Base-by-base conservation (phyloP, 2,797 vertebrate species). In the Florisuga fusca region DNA sequence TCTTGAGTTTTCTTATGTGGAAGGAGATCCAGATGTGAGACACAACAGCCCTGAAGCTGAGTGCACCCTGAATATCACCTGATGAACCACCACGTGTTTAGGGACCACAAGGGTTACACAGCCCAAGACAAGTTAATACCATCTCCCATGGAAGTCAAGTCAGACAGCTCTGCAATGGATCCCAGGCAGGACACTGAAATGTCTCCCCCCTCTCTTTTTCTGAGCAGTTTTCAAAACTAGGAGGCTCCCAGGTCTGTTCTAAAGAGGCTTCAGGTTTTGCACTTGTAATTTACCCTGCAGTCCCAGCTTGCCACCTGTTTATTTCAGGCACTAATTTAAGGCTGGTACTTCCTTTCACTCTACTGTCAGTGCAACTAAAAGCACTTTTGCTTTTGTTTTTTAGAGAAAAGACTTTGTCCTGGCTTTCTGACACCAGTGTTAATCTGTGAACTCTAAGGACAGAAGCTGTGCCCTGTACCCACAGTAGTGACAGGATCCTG, bases 401-500 rank as follows among this genome's bases (percentile, higher is more conserved):
- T 15, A 53, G 75, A 72, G 51, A 68, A 82, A 78, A 62, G 71
- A 12, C 29, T 61, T 20, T 51, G 29, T 68, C 62, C 62, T 55
- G 61, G 43, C 43, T 78, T 54, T 58, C 0, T 0, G 34, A 43
- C 50, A 64, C n/a, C 0, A 0, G 16, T 36, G 25, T 36, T 74
- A 3, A 33, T 43, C 34, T 72, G 21, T 71, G 66, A 67, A 55
- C 15, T 71, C 8, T 3, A 15, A 61, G 45, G n/a, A 72, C 45
- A 89, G 81, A 53, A 80, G 54, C 41, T 41, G 41, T 58, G 43
- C 15, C 17, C 38, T 80, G 2, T 48, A 27, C 21, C 74, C 34
- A 25, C 0, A 8, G 51, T 58, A 66, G 38, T 18, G 38, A 19
- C 1, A 2, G 41, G 41, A 74, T 83, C 46, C 58, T 57, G 25